phyloP scores from a whole-genome alignment of 2,797 vertebrate genomes.

The Chiroxiphia lanceolata region DNA sequence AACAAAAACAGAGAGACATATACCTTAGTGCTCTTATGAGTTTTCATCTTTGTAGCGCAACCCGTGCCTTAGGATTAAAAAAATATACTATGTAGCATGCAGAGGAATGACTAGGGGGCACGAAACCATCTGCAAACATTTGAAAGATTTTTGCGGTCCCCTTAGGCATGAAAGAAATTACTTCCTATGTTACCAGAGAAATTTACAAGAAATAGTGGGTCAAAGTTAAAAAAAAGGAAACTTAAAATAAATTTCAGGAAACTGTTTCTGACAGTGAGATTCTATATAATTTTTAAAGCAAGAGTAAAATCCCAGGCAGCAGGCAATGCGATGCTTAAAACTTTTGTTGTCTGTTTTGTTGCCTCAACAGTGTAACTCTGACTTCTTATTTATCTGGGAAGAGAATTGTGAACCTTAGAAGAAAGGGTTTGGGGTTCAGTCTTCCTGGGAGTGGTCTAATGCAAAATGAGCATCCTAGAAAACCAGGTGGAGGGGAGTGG shows the following conservation, averaged over 20 bases:
- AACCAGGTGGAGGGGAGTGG: too few species aligned
- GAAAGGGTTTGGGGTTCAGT: not conserved
- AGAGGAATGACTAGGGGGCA: slow-evolving; percentile 28
- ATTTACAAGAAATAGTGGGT: slow-evolving; percentile 4
- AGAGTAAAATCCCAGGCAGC: not conserved
- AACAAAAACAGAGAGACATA: not conserved
- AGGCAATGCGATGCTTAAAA: not conserved
- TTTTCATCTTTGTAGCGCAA: slow-evolving; percentile 18
- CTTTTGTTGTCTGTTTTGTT: not conserved
- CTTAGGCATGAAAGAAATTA: slow-evolving; percentile 2
- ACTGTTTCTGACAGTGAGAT: not conserved
- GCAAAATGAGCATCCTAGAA: not conserved
- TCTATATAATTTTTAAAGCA: not conserved
- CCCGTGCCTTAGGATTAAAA: slow-evolving; percentile 32
- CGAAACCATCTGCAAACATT: slow-evolving; percentile 42
- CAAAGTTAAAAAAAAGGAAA: slow-evolving; percentile 16
- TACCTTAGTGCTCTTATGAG: not conserved
- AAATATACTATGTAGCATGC: not conserved
- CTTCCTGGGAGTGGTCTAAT: not conserved
- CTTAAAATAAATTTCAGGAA: slow-evolving; percentile 6
- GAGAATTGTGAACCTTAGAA: not conserved
- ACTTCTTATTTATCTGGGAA: not conserved
- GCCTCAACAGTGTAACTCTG: not conserved
- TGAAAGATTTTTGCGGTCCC: not conserved
- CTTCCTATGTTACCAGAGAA: not conserved